Base-by-base conservation (phyloP, 2,888 invertebrate species). In the Empis stercorea region DNA sequence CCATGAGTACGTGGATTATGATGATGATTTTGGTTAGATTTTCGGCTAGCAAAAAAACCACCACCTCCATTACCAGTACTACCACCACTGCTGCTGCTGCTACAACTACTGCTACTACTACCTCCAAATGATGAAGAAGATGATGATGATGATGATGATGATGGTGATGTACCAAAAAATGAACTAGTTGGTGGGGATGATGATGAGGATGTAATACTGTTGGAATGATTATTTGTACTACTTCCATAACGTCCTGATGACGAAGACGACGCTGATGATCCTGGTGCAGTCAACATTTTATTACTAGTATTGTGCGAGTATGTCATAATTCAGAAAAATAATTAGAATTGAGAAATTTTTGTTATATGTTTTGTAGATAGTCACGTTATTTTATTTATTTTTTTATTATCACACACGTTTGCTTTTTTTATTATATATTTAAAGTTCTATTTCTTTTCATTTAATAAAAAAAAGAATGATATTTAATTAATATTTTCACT, bases 251-350 rank as follows among this genome's bases (percentile, higher is more conserved):
- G 41, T 34, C 47, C 41, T 17, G 45, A 50, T 47, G 49, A 47
- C 45, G 50, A 38, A 59, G 32, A 49, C 58, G 36, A 48, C 59
- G 45, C 54, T 60, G 56, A n/a, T 58, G 59, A 52, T 56, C 59
- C 59, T 55, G 61, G 56, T 58, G 59, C 60, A 59, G 59, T 63
- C 55, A 66, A 57, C 59, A 66, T 66, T 56, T 62, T 64, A 59
- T 64, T 65, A 63, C 64, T 64, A 60, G 61, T 65, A 63, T 66
- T 66, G 66, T 66, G 66, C 66, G 66, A 66, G 65, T 66, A 66
- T 61, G 66, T 66, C 66, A 66, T 66, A 61, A 60, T 65, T 15
- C 13, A 20, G 4, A 20, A 7, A 27, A 27, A 27, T 20, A 27
- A 27, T 27, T 27, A 2, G 2, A 27, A 27, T 7, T 27, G 5